Conservation (phyloP, 2,113 vertebrate species). For the Eurypyga helias region DNA sequence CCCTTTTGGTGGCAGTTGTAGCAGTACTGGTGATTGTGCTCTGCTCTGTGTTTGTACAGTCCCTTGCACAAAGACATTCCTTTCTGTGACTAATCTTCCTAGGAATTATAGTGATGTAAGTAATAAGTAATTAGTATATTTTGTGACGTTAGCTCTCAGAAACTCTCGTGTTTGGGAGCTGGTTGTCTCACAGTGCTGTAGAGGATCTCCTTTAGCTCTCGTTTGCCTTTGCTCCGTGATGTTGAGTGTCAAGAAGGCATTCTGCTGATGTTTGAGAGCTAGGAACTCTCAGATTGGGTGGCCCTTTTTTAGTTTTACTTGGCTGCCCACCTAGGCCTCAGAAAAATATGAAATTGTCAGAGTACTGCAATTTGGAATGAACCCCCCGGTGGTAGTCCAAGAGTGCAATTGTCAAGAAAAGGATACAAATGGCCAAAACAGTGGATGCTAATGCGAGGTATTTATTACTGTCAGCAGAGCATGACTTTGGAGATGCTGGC, state of each 20-base stretch:
- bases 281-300: background rate
- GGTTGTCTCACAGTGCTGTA: background rate
- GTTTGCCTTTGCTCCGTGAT: background rate
- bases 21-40: background rate
- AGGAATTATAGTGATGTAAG: slow-evolving; percentile 63
- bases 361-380: background rate
- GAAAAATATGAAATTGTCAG: background rate
- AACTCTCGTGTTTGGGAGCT: background rate
- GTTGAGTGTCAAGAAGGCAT: background rate
- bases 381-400: background rate
- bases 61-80: slow-evolving; percentile 54
- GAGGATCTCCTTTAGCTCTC: background rate
- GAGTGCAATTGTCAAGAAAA: background rate
- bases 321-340: background rate
- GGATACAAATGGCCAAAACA: background rate
- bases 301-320: background rate
- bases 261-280: background rate
- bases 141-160: background rate
- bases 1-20: background rate
- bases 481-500: background rate
- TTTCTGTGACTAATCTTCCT: slow-evolving; percentile 66
- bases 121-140: slow-evolving; percentile 60
- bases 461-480: background rate
- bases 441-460: background rate
- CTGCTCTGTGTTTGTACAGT: slow-evolving; percentile 40